Percentiles rank a stretch among this genome's conserved stretches.
Evolutionary conservation across 2,888 invertebrate species (phyloP).

Genomic region (Calameuta filiformis): DNA sequence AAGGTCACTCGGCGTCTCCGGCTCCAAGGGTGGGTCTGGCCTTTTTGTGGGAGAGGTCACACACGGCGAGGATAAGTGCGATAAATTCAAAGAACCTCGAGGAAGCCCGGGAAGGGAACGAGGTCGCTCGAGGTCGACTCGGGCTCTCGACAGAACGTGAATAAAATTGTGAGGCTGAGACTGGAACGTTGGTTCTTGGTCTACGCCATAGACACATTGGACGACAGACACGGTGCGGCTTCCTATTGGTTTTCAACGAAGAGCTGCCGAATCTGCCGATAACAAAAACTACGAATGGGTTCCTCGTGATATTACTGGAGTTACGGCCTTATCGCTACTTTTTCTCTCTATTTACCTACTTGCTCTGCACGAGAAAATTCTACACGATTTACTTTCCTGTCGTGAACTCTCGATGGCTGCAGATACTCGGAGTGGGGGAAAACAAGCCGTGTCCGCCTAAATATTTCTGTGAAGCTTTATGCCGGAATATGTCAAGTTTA

Average conservation of each 20-base stretch:
- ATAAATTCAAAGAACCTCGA: slow-evolving; percentile 8
- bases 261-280: not conserved
- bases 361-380: slow-evolving; percentile 32
- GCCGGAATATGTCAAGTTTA: slow-evolving; percentile 73
- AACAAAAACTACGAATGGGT: not conserved
- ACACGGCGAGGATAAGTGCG: slow-evolving; percentile 11
- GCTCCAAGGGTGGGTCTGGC: slow-evolving; percentile 48
- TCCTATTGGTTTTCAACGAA: not conserved
- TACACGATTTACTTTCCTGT: slow-evolving; percentile 25
- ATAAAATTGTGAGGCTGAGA: not conserved
- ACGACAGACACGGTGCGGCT: not conserved
- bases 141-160: not conserved
- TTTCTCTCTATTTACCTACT: slow-evolving; percentile 7
- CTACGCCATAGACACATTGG: not conserved
- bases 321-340: not conserved
- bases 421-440: slow-evolving; percentile 55
- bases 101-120: not conserved
- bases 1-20: slow-evolving; percentile 32
- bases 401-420: slow-evolving; percentile 48
- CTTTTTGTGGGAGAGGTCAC: slow-evolving; percentile 45
- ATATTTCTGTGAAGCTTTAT: slow-evolving; percentile 53
- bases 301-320: not conserved
- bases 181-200: not conserved
- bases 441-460: slow-evolving; percentile 56
- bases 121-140: slow-evolving; percentile 3